Evolutionary conservation across 2,888 invertebrate genomes (phyloP).

Genomic region (Limnephilus marmoratus): DNA sequence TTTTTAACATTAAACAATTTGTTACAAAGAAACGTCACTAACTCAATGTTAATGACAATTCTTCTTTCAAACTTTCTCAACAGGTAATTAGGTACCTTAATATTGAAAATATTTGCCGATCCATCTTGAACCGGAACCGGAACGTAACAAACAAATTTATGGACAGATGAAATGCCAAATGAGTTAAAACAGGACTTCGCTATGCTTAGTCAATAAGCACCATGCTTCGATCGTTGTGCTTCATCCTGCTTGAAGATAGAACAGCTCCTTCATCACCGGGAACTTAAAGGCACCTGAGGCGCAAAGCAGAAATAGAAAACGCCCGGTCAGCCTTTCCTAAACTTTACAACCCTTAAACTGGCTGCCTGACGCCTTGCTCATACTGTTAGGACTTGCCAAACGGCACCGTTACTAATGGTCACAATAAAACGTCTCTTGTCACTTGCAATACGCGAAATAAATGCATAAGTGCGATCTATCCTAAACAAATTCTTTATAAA

Average conservation of each 20-base stretch:
- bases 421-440: slow-evolving; percentile 17
- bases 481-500: background rate
- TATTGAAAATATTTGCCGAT: too few relatives aligned
- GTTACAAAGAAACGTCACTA: too few relatives aligned
- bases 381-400: slow-evolving; percentile 5
- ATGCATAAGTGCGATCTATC: background rate
- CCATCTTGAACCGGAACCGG: too few relatives aligned
- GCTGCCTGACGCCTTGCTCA: background rate
- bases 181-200: too few relatives aligned
- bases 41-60: too few relatives aligned
- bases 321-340: background rate
- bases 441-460: background rate
- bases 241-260: background rate
- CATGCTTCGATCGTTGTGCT: background rate
- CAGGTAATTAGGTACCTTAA: too few relatives aligned
- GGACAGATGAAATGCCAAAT: too few relatives aligned
- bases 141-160: too few relatives aligned
- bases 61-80: too few relatives aligned
- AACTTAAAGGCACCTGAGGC: background rate
- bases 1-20: too few relatives aligned
- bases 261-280: background rate
- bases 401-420: background rate
- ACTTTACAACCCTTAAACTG: background rate
- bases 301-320: background rate
- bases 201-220: background rate